A percentile compares a stretch with the other conserved stretches of the same genome.
These are phyloP conservation scores for Thryonomys swinderianus DNA, from an alignment of 2,113 vertebrate genomes.

Conservation along the genomic window DNA sequence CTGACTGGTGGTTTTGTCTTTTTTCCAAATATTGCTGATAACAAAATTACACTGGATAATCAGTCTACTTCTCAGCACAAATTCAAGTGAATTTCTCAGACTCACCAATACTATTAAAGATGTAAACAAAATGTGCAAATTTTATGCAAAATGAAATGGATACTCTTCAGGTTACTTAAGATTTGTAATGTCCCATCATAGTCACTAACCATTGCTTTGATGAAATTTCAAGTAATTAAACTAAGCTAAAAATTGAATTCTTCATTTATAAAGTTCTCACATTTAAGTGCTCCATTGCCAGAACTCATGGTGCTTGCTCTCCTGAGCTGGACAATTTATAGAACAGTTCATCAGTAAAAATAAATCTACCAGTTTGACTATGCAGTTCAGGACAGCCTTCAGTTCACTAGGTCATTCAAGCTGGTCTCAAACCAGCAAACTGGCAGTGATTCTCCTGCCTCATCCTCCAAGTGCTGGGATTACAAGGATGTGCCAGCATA, in stretches of 20 bases:
- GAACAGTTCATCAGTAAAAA: background rate
- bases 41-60: background rate
- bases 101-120: background rate
- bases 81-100: background rate
- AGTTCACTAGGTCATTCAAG: too few species aligned
- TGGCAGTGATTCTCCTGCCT: too few species aligned
- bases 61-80: background rate
- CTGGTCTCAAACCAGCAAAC: too few species aligned
- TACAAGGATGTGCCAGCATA: too few species aligned
- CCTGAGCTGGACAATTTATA: rapidly evolving
- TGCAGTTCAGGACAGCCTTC: too few species aligned
- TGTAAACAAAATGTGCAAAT: background rate
- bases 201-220: background rate
- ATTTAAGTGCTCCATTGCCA: background rate
- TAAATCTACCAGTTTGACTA: background rate
- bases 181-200: background rate
- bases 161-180: background rate
- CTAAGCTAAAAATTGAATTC: background rate
- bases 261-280: background rate
- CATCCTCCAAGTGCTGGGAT: too few species aligned
- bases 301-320: rapidly evolving
- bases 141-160: background rate
- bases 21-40: background rate
- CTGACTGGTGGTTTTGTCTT: background rate
- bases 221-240: background rate